phyloP scores from a whole-genome alignment of 2,113 vertebrate species.

The Tapirus terrestris region DNA sequence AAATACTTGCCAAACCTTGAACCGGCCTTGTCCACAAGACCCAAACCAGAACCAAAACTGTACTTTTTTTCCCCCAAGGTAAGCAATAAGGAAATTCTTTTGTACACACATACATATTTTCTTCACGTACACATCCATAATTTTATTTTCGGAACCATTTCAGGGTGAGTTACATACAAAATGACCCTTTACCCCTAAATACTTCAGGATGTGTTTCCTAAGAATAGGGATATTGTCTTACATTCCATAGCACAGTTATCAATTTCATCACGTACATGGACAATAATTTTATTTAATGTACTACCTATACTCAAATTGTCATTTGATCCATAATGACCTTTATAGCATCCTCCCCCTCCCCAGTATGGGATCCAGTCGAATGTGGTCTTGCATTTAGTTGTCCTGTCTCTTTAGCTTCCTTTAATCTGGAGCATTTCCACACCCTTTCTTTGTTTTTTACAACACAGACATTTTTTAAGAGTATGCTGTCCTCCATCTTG shows the following conservation, averaged over 20 bases:
- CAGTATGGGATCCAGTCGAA: neutral
- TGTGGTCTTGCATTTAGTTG: neutral
- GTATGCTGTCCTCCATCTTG: neutral
- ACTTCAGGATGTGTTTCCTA: neutral
- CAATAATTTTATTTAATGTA: neutral
- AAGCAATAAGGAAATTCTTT: constrained; percentile 15
- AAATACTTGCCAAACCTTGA: neutral
- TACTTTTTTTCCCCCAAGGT: neutral
- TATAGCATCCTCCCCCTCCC: neutral
- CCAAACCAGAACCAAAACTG: neutral
- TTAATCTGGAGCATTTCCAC: neutral
- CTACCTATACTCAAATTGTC: neutral
- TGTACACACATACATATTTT: neutral
- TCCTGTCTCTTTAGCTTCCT: neutral
- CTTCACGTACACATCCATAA: neutral
- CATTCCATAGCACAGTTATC: neutral
- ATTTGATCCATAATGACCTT: neutral
- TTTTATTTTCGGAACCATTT: neutral
- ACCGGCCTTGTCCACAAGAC: neutral
- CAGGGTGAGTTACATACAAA: neutral
- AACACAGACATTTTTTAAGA: neutral
- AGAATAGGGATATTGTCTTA: neutral
- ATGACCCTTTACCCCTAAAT: neutral
- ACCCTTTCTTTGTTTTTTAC: neutral
- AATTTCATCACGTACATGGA: neutral